These are phyloP conservation scores for Stegodyphus mimosarum DNA, from an alignment of 1,140 invertebrate genomes.

Conservation along the genomic window DNA sequence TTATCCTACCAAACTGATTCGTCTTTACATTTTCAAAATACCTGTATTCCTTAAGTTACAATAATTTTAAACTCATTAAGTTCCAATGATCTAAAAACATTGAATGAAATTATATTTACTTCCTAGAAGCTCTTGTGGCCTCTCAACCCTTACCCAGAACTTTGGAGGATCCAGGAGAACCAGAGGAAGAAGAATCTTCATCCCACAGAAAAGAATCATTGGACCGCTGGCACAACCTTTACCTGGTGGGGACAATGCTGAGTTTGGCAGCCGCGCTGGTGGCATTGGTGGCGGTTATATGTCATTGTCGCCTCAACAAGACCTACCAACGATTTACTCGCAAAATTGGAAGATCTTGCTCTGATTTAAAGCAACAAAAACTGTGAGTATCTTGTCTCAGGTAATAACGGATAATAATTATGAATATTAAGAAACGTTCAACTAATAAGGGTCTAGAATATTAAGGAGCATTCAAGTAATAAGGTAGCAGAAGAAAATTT, in stretches of 20 bases:
- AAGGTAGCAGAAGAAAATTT: no score
- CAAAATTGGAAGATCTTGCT: conserved; percentile 55
- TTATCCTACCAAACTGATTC: no score
- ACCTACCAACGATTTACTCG: conserved; percentile 73
- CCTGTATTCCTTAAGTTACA: no score
- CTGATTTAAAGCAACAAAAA: conserved; percentile 61
- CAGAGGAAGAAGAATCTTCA: neutral
- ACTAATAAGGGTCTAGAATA: no score
- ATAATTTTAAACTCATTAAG: no score
- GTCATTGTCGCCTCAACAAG: conserved; percentile 78
- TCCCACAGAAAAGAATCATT: conserved; percentile 6
- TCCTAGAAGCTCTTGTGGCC: conserved; percentile 45
- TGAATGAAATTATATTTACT: neutral
- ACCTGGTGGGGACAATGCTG: conserved; percentile 79
- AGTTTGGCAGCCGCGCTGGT: conserved; percentile 77
- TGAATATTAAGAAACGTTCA: no score
- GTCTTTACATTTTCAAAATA: no score
- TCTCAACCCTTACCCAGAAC: conserved; percentile 47
- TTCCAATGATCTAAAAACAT: no score
- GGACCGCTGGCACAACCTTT: conserved; percentile 78
- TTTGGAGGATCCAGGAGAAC: conserved; percentile 48
- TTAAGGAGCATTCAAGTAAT: no score
- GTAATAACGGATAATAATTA: neutral
- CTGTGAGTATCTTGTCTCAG: conserved; percentile 39
- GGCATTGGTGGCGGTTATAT: conserved; percentile 76